Evolutionary conservation across 2,113 vertebrate species (phyloP).

Genomic region (Pelecanus crispus): DNA sequence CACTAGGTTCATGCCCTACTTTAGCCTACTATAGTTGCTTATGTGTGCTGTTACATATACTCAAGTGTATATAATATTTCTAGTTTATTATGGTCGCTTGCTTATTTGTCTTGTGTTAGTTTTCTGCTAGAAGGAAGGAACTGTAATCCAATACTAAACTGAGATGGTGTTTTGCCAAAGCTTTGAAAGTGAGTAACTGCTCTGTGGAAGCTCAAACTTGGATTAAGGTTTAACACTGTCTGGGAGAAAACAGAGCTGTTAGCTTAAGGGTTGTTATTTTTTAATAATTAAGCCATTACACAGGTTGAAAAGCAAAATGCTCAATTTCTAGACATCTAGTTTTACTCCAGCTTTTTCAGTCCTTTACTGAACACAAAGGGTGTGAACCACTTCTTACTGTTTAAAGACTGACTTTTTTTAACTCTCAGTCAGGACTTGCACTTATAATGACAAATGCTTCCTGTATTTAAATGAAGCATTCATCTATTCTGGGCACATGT

Average conservation of each 20-base stretch:
- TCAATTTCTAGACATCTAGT: background rate
- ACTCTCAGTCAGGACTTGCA: background rate
- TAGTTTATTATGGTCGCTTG: background rate
- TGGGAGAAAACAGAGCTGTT: background rate
- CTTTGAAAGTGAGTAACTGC: background rate
- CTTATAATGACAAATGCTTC: constrained; percentile 31
- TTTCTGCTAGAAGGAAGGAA: constrained; percentile 2
- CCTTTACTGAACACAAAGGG: background rate
- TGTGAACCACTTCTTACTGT: background rate
- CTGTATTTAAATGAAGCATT: constrained; percentile 45
- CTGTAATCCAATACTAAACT: background rate
- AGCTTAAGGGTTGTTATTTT: background rate
- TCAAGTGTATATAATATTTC: background rate
- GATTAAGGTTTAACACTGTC: background rate
- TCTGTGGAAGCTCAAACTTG: background rate
- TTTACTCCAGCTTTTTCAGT: background rate
- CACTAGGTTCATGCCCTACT: background rate
- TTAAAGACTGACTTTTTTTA: background rate
- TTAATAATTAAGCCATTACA: background rate
- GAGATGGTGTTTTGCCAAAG: background rate
- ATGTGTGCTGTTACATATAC: background rate
- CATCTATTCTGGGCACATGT: constrained; percentile 21
- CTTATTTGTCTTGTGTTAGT: background rate
- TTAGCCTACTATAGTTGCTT: background rate
- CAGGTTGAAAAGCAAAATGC: background rate